phyloP scores from a whole-genome alignment of 2,888 invertebrate species.

The Ypsolopha sequella region DNA sequence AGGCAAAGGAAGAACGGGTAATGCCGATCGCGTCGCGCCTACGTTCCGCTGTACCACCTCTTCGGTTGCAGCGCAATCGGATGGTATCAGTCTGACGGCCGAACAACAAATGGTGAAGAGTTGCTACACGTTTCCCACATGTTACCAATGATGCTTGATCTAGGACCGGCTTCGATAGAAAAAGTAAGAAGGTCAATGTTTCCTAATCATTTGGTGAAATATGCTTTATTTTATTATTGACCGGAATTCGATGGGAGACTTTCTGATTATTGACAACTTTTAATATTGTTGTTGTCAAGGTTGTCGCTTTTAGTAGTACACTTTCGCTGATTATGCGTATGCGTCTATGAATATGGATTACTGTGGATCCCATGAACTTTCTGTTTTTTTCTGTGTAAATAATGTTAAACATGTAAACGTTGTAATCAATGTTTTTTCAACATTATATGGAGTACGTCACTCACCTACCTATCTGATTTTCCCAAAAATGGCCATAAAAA shows the following conservation, averaged over 20 bases:
- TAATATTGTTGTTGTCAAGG: background rate
- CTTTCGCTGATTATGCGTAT: background rate
- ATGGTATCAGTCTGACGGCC: background rate
- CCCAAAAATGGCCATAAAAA: no score
- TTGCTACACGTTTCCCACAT: background rate
- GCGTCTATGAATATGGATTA: no score
- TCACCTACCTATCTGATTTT: no score
- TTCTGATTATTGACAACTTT: background rate
- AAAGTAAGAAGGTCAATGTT: background rate
- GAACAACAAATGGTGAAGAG: conserved; percentile 1
- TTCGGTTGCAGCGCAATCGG: background rate
- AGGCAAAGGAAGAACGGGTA: no score
- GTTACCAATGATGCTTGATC: background rate
- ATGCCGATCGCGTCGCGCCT: no score
- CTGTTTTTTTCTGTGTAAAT: no score
- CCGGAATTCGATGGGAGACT: background rate
- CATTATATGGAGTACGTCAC: no score
- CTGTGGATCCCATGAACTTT: no score
- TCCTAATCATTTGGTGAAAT: conserved; percentile 2
- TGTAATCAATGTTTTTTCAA: no score
- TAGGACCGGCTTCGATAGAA: background rate
- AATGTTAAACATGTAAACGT: no score
- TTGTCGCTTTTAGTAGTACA: background rate
- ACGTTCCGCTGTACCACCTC: no score
- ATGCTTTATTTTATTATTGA: background rate